Percentiles rank a stretch among this genome's conserved stretches.
Conservation (phyloP, 2,113 vertebrate genomes). For the Colius striatus region DNA sequence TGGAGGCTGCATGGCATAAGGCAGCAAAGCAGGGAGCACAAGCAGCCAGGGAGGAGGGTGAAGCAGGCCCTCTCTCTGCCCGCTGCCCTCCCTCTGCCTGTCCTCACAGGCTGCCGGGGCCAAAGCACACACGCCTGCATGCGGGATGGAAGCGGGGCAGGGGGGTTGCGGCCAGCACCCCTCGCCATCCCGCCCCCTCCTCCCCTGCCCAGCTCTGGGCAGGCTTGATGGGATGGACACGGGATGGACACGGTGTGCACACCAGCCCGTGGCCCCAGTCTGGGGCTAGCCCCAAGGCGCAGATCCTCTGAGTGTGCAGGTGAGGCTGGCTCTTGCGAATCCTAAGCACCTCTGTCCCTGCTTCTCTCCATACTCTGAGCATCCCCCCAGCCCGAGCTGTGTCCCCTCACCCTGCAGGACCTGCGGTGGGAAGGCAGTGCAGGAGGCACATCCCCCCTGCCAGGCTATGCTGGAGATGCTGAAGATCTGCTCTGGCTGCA, state of each 20-base stretch:
- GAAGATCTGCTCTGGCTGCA: neutral
- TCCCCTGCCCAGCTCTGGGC: neutral
- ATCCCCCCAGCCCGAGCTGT: rapidly evolving
- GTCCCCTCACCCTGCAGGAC: neutral
- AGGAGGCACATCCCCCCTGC: neutral
- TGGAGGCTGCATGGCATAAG: neutral
- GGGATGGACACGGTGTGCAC: rapidly evolving
- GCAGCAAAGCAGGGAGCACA: constrained; percentile 58
- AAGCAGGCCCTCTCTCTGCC: neutral
- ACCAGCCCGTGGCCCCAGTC: rapidly evolving
- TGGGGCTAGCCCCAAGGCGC: neutral
- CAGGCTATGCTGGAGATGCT: neutral
- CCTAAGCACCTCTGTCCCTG: rapidly evolving
- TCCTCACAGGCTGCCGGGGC: neutral
- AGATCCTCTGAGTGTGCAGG: neutral
- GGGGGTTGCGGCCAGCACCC: neutral
- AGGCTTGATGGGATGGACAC: neutral
- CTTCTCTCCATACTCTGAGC: neutral
- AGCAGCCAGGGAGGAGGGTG: constrained; percentile 4
- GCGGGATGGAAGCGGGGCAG: neutral
- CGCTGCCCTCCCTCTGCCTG: neutral
- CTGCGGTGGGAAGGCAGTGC: neutral
- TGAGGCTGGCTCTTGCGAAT: neutral
- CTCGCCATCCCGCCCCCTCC: neutral
- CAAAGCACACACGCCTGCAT: neutral